Percentiles rank a stretch among this genome's conserved stretches.
Conservation (phyloP, 2,113 vertebrate genomes). For the Carettochelys insculpta region DNA sequence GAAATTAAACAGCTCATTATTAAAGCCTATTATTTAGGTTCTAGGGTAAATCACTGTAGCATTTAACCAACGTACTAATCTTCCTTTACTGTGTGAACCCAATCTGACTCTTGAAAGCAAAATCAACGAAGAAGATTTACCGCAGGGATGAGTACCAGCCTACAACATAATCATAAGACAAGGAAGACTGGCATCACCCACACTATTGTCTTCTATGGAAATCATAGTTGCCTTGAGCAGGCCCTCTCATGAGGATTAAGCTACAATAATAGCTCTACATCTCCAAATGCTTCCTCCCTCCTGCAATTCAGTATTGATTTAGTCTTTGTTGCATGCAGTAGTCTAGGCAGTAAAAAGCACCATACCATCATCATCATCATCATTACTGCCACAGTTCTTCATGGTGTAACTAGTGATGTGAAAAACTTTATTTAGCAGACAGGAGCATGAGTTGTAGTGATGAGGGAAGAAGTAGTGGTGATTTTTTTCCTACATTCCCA, state of each 20-base stretch:
- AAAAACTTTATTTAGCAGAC: background rate
- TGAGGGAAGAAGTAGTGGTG: background rate
- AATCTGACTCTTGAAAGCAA: slow-evolving; percentile 62
- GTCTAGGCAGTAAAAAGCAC: background rate
- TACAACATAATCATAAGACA: slow-evolving; percentile 37
- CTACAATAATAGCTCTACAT: background rate
- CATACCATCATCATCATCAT: no score
- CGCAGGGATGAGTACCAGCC: slow-evolving; percentile 12
- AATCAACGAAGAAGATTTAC: slow-evolving; percentile 66
- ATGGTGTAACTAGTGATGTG: background rate
- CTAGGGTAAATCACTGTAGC: slow-evolving; percentile 65
- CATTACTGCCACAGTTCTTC: background rate
- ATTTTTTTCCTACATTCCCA: background rate
- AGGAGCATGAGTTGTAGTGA: background rate
- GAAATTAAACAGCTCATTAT: slow-evolving; percentile 62
- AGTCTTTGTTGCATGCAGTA: background rate
- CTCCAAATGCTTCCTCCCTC: background rate
- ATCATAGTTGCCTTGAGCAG: background rate
- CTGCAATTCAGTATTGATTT: background rate
- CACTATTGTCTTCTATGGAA: background rate
- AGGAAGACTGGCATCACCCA: slow-evolving; percentile 12
- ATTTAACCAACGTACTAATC: slow-evolving; percentile 63
- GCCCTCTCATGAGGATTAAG: background rate
- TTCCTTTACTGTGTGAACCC: slow-evolving; percentile 46
- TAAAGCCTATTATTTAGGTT: slow-evolving; percentile 65